Evolutionary conservation across 2,888 invertebrate genomes (phyloP).

Genomic region (Caenorhabditis virilis): DNA sequence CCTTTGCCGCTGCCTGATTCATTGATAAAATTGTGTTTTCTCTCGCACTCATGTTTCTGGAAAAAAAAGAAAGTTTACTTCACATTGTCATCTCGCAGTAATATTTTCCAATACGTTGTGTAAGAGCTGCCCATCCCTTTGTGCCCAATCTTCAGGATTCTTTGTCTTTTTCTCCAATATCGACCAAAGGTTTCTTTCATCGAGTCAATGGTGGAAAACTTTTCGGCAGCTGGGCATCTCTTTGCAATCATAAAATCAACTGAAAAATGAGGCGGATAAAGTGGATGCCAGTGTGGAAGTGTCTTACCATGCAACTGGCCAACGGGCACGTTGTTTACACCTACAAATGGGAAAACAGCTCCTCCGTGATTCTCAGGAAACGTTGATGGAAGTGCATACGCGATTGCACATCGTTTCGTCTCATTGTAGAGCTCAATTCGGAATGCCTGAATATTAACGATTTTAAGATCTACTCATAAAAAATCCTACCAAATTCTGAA

Average conservation of each 20-base stretch:
- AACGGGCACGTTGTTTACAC: slow-evolving; percentile 42
- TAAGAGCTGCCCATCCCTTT: slow-evolving; percentile 91
- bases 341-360: slow-evolving; percentile 41
- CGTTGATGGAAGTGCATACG: slow-evolving; percentile 47
- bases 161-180: slow-evolving; percentile 50
- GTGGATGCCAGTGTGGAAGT: no score
- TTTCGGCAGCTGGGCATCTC: slow-evolving; percentile 22
- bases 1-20: slow-evolving; percentile 87
- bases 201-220: slow-evolving; percentile 16
- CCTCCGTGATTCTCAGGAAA: slow-evolving; percentile 51
- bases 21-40: slow-evolving; percentile 96
- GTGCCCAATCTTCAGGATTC: slow-evolving; percentile 85
- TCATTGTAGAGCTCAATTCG: slow-evolving; percentile 50
- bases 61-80: neutral
- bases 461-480: neutral
- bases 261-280: no score
- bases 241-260: slow-evolving; percentile 53
- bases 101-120: slow-evolving; percentile 59
- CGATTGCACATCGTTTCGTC: slow-evolving; percentile 38
- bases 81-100: neutral
- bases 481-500: slow-evolving; percentile 54
- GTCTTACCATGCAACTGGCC: slow-evolving; percentile 47
- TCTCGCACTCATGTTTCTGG: slow-evolving; percentile 74
- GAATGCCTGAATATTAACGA: slow-evolving; percentile 35
- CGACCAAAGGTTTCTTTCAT: slow-evolving; percentile 37